These are phyloP conservation scores for Gallinago nigripennis DNA, from an alignment of 2,797 vertebrate species.

Conservation along the genomic window DNA sequence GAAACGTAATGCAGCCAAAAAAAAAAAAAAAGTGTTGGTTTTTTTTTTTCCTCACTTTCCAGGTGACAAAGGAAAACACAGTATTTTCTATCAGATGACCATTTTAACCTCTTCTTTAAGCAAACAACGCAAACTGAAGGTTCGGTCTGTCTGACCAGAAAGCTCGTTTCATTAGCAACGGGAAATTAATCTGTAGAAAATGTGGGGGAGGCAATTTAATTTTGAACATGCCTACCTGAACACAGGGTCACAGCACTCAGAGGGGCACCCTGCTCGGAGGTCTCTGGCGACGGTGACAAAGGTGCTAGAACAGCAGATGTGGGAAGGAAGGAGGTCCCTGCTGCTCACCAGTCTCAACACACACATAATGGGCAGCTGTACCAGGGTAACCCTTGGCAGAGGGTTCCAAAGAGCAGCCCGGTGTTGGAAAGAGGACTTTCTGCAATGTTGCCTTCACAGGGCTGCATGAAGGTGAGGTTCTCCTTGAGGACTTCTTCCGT, in stretches of 20 bases:
- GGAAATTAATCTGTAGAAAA: not conserved
- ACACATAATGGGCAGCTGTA: not conserved
- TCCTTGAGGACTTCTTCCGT: not conserved
- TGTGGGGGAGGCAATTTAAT: not conserved
- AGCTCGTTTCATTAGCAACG: not conserved
- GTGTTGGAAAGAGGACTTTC: not conserved
- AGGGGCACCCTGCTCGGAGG: not conserved
- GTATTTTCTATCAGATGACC: not conserved
- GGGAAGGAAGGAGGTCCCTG: not conserved
- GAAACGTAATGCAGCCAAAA: not conserved
- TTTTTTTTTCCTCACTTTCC: not conserved
- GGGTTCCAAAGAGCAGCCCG: not conserved
- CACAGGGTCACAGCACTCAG: fast-evolving
- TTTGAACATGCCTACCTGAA: not conserved
- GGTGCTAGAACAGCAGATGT: not conserved
- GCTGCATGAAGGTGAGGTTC: not conserved
- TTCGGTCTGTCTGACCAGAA: not conserved
- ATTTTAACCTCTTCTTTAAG: not conserved
- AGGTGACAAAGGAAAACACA: not conserved
- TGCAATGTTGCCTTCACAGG: fast-evolving
- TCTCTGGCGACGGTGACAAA: not conserved
- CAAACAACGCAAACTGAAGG: not conserved
- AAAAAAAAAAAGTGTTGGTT: not conserved
- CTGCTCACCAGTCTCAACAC: not conserved
- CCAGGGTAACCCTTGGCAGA: not conserved